Base-by-base conservation (phyloP, 2,113 vertebrate species). In the Barnardius zonarius region DNA sequence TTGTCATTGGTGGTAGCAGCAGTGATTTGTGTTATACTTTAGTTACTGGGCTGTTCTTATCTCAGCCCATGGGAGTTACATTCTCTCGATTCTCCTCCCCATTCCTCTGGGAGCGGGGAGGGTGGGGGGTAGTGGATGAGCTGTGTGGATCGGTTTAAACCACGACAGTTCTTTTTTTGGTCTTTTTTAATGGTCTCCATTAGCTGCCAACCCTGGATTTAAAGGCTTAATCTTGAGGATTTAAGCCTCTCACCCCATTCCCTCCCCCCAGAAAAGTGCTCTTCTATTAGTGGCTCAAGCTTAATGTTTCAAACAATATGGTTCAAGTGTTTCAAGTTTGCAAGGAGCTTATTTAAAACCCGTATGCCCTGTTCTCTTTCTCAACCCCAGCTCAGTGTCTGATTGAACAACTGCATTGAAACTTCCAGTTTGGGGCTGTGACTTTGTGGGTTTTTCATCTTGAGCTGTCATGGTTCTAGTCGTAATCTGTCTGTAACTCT, bases 221-320 rank as follows among this genome's bases (percentile, higher is more conserved):
- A 76, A 77, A 62, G 30, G 30, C 13, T 78, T 5, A n/a, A 1
- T 54, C 17, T 17, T 41, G 10, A 11, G 27, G 23, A 6, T 9
- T 13, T 30, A 5, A 49, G 13, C 24, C 1, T 46, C 33, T 59
- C 57, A 10, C 57, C 33, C 33, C 33, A n/a, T 59, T 59, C 33
- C 55, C 33, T 59, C 6, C 33, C 8, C 20, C 9, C n/a, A 13
- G 8, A 41, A 20, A 46, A 27, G 0, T 2, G 4, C 1, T 2
- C 2, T 19, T 51, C 31, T 81, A 2, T 14, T 49, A 49, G 5
- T 22, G 13, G 13, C 15, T 69, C 10, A 13, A 11, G 20, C 16
- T 35, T 68, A 27, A 20, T 25, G 9, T 35, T 83, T 37, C 41
- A 90, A 79, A 37, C 13, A 54, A 13, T 5, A 51, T 12, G 2